These are phyloP conservation scores for Tetraneura akinire DNA, from an alignment of 1,140 invertebrate species.

Conservation along the genomic window DNA sequence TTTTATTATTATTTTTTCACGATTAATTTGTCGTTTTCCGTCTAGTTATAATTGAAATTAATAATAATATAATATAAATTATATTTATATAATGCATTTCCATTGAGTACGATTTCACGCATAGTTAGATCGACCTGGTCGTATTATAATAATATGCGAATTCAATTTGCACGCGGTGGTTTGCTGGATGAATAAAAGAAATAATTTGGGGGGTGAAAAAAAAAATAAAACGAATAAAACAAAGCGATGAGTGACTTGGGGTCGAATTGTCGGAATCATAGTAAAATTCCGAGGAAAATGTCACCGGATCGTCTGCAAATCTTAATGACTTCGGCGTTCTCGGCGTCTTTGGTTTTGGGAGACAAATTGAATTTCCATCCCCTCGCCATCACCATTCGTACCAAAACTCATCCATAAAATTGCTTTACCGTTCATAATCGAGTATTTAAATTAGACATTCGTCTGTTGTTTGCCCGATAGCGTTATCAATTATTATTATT, in stretches of 20 bases:
- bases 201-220: constrained; percentile 2
- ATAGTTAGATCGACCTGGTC: constrained; percentile 10
- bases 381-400: neutral
- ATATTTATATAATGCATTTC: neutral
- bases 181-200: neutral
- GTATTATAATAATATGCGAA: constrained; percentile 36
- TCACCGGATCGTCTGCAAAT: constrained; percentile 13
- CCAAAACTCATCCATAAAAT: neutral
- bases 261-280: constrained; percentile 28
- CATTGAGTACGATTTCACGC: constrained; percentile 28
- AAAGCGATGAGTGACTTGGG: constrained; percentile 10
- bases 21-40: neutral
- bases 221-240: constrained; percentile 24
- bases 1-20: neutral
- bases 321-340: constrained; percentile 39
- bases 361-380: constrained; percentile 30
- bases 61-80: constrained; percentile 1
- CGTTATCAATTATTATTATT: constrained; percentile 33
- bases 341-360: constrained; percentile 43
- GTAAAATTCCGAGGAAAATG: constrained; percentile 16
- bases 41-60: constrained; percentile 35
- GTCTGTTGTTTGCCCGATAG: neutral
- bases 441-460: constrained; percentile 44
- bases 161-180: constrained; percentile 27
- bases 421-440: constrained; percentile 39